Conservation (phyloP, 2,888 invertebrate species). For the Pecten maximus region DNA sequence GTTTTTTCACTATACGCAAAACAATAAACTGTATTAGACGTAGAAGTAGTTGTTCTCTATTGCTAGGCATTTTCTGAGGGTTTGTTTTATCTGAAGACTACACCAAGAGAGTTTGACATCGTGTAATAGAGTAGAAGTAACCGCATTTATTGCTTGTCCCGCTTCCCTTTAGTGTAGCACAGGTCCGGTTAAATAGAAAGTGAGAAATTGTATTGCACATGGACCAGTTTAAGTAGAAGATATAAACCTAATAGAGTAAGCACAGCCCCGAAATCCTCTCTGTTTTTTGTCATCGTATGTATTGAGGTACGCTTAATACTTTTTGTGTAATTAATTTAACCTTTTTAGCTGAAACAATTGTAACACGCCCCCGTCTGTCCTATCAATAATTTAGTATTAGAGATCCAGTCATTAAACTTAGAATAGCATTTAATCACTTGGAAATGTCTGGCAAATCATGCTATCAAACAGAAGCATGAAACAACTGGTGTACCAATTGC, state of each 20-base stretch:
- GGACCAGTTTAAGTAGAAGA: too few relatives aligned
- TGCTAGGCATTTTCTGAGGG: too few relatives aligned
- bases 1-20: too few relatives aligned
- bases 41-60: too few relatives aligned
- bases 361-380: background rate
- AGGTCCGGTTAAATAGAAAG: too few relatives aligned
- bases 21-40: too few relatives aligned
- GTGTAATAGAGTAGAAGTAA: too few relatives aligned
- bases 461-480: background rate
- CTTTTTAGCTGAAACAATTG: background rate
- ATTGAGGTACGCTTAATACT: background rate
- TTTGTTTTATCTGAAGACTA: too few relatives aligned
- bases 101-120: too few relatives aligned
- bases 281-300: background rate
- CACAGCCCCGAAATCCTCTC: background rate
- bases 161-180: too few relatives aligned
- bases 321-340: conserved; percentile 32
- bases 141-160: too few relatives aligned
- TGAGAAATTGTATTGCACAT: too few relatives aligned
- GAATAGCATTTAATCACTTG: conserved; percentile 16
- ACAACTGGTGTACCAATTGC: background rate
- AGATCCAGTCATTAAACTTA: background rate
- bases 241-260: background rate
- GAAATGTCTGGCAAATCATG: conserved; percentile 25
- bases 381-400: background rate